Conservation (phyloP, 2,113 vertebrate species). For the Tupaia chinensis region DNA sequence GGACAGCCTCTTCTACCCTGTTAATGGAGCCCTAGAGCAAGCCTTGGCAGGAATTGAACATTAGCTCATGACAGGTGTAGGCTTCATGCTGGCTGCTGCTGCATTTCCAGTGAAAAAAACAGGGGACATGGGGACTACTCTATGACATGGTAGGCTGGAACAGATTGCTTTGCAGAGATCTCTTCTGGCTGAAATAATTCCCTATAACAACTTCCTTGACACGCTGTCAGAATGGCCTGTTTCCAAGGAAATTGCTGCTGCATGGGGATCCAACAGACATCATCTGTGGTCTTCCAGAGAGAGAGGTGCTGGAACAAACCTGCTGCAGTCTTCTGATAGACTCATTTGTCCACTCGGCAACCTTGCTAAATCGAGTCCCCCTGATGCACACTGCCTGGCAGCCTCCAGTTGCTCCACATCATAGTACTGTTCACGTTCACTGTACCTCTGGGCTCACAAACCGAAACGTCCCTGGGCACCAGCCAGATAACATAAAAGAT, state of each 20-base stretch:
- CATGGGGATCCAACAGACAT: conserved; percentile 73
- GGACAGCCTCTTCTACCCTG: conserved; percentile 46
- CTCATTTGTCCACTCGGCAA: neutral
- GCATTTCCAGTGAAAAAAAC: conserved; percentile 59
- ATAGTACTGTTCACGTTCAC: neutral
- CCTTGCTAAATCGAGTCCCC: neutral
- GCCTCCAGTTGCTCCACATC: neutral
- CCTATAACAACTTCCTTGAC: conserved; percentile 81
- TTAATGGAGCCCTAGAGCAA: conserved; percentile 78
- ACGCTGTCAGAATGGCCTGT: conserved; percentile 70
- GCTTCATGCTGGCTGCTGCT: conserved; percentile 68
- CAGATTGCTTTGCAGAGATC: conserved; percentile 74
- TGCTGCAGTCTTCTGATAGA: conserved; percentile 50
- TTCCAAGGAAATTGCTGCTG: conserved; percentile 78
- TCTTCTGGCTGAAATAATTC: conserved; percentile 79
- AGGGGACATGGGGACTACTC: conserved; percentile 62
- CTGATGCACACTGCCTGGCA: neutral
- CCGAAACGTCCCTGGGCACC: neutral
- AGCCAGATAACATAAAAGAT: conserved; percentile 40
- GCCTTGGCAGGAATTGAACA: conserved; percentile 74
- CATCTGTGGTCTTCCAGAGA: conserved; percentile 70
- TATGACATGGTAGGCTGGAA: conserved; percentile 76
- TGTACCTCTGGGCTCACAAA: neutral
- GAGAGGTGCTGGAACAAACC: neutral
- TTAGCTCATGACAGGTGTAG: conserved; percentile 83